Evolutionary conservation across 2,797 vertebrate genomes (phyloP).

Genomic region (Aldrovandia affinis): DNA sequence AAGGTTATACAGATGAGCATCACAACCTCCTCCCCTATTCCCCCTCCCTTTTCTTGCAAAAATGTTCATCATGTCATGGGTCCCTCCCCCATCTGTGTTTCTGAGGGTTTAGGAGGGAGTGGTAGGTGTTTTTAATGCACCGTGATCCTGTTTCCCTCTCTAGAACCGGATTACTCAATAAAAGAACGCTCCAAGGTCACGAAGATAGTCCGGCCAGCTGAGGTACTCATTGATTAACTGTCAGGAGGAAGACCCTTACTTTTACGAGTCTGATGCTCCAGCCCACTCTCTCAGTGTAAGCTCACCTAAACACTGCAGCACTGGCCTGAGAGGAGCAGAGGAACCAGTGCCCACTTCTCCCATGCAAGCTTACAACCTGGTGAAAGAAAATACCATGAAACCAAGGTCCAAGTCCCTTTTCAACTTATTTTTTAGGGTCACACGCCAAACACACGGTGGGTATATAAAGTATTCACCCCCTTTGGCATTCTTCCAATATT

Average conservation of each 20-base stretch:
- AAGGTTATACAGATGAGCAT: not conserved
- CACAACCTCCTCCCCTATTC: not conserved
- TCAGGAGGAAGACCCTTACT: slow-evolving; percentile 8
- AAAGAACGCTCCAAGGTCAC: slow-evolving; percentile 23
- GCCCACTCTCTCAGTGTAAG: slow-evolving; percentile 1
- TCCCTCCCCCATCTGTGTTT: not conserved
- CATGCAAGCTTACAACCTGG: not conserved
- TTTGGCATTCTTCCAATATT: too few species aligned
- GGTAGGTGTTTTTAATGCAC: not conserved
- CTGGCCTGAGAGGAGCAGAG: not conserved
- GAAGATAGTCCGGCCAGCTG: not conserved
- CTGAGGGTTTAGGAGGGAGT: not conserved
- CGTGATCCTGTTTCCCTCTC: not conserved
- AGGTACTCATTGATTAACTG: slow-evolving; percentile 27
- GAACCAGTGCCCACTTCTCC: not conserved
- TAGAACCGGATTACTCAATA: slow-evolving; percentile 2
- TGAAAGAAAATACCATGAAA: not conserved
- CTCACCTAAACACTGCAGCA: not conserved
- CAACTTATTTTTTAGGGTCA: not conserved
- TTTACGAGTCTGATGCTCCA: not conserved
- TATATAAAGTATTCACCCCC: too few species aligned
- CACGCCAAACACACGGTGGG: too few species aligned
- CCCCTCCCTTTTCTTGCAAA: not conserved
- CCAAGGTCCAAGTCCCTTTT: too few species aligned
- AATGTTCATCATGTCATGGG: not conserved